Conservation (phyloP, 2,797 vertebrate species). For the Anguilla obscura region DNA sequence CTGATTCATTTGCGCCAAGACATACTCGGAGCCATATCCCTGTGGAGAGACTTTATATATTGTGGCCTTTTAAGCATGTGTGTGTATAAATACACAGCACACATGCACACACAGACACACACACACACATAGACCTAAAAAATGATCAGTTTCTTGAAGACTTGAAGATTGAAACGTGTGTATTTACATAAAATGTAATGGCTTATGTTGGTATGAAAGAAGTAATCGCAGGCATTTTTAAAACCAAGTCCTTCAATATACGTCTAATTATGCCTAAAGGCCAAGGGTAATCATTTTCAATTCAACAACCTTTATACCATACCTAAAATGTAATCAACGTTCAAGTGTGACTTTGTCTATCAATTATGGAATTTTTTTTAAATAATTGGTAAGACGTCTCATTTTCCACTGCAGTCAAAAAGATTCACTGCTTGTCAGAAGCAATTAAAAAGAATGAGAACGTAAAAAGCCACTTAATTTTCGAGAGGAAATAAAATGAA, state of each 20-base stretch:
- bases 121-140: too few species aligned
- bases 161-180: background rate
- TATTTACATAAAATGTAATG: constrained; percentile 1
- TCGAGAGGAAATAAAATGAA: constrained; percentile 29
- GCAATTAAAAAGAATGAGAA: constrained; percentile 37
- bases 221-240: background rate
- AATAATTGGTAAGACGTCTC: constrained; percentile 38
- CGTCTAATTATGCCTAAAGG: background rate
- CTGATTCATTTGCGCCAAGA: background rate
- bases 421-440: constrained; percentile 40
- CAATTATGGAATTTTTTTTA: constrained; percentile 26
- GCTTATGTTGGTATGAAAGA: constrained; percentile 8
- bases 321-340: constrained; percentile 29
- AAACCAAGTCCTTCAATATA: background rate
- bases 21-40: background rate
- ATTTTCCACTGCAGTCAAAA: constrained; percentile 32
- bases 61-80: background rate
- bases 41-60: background rate
- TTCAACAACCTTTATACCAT: constrained; percentile 21
- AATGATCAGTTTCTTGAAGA: background rate
- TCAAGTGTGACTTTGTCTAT: constrained; percentile 39
- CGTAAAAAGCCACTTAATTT: constrained; percentile 35
- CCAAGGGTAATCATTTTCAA: constrained; percentile 13
- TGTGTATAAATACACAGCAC: background rate
- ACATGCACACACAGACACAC: background rate